Conservation (phyloP, 1,140 invertebrate genomes). For the Bombus huntii region DNA sequence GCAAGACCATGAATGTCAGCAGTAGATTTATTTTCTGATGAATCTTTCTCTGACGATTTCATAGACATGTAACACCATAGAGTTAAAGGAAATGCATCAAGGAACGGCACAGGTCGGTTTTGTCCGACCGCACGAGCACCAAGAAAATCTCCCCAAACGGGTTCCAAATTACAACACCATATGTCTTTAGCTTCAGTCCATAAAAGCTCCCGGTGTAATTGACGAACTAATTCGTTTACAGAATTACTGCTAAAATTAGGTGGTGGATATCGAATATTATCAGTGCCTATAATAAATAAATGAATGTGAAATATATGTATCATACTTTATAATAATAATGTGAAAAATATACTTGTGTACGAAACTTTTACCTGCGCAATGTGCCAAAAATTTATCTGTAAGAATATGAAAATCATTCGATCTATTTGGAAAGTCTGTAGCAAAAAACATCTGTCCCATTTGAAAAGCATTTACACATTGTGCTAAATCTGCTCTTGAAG, state of each 20-base stretch:
- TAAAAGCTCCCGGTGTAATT: constrained; percentile 86
- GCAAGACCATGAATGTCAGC: constrained; percentile 88
- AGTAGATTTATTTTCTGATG: constrained; percentile 4
- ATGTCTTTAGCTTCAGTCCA: constrained; percentile 93
- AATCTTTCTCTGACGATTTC: constrained; percentile 56
- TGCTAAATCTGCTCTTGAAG: constrained; percentile 88
- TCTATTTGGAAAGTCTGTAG: constrained; percentile 88
- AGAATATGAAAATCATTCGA: constrained; percentile 87
- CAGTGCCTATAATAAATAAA: constrained; percentile 79
- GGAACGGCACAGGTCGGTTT: constrained; percentile 91
- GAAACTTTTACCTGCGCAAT: constrained; percentile 85
- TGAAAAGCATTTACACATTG: constrained; percentile 89
- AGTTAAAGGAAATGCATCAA: constrained; percentile 95
- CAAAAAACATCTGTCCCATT: constrained; percentile 89
- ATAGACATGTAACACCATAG: constrained; percentile 87
- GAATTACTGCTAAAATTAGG: constrained; percentile 78
- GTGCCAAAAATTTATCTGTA: constrained; percentile 89
- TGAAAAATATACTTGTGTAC: not conserved
- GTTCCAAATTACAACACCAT: constrained; percentile 94
- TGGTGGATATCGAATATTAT: constrained; percentile 81
- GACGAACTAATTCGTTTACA: constrained; percentile 79
- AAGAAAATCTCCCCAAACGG: constrained; percentile 95
- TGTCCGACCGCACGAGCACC: constrained; percentile 89
- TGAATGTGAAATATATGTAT: constrained; percentile 67
- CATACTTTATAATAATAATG: constrained; percentile 54